These are phyloP conservation scores for Brachypodius melanocephalos DNA, from an alignment of 2,113 vertebrate species.

Conservation along the genomic window DNA sequence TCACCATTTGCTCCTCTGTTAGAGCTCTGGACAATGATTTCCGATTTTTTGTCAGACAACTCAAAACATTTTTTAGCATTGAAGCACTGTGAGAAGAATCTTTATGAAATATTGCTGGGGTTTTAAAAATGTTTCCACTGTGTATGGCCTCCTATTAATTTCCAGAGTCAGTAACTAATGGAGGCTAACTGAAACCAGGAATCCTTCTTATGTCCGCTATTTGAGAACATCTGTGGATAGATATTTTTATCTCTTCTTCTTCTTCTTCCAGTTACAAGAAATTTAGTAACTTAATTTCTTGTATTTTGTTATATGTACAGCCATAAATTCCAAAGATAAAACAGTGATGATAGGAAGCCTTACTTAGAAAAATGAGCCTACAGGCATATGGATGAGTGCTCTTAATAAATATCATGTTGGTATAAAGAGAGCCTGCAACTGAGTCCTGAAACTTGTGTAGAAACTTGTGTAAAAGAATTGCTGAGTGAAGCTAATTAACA, in stretches of 20 bases:
- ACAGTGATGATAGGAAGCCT: neutral
- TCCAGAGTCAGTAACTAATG: neutral
- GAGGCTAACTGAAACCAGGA: neutral
- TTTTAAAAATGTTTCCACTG: neutral
- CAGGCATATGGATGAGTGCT: neutral
- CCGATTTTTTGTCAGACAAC: neutral
- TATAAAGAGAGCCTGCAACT: neutral
- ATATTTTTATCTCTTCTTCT: conserved; percentile 35
- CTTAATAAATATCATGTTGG: neutral
- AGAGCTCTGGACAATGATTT: neutral
- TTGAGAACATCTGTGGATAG: conserved; percentile 23
- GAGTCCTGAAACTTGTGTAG: neutral
- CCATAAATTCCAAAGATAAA: neutral
- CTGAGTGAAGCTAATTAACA: neutral
- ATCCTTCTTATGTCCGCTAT: neutral
- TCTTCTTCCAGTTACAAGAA: neutral
- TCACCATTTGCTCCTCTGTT: neutral
- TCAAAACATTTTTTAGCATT: neutral
- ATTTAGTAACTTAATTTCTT: conserved; percentile 18
- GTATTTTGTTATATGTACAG: neutral
- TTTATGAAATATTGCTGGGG: neutral
- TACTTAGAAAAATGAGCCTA: neutral
- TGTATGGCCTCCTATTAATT: neutral
- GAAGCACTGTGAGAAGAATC: neutral
- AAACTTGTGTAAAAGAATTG: neutral